Base-by-base conservation (phyloP, 2,797 vertebrate genomes). In the Semotilus atromaculatus region DNA sequence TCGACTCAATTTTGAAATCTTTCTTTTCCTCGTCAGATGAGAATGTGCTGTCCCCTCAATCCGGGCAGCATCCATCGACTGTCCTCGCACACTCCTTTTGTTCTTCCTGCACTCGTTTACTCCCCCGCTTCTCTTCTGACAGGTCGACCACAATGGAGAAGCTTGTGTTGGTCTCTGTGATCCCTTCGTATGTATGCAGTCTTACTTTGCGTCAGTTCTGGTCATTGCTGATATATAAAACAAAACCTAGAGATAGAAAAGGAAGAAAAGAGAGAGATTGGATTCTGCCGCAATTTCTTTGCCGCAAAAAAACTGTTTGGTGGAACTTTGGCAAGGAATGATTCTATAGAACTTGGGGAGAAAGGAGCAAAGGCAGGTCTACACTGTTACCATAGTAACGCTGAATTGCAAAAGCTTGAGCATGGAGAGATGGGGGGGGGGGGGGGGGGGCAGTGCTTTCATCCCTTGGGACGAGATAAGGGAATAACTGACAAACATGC, bases 1-100 rank as follows among this genome's bases (percentile, higher is more conserved):
- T 96, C 94, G 94, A 95, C 94, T 96, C 95, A 92, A 95, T 96
- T 95, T 96, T 95, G 95, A 94, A 94, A 94, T 92, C 94, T 93
- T 95, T 95, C 93, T 93, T 94, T 93, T 94, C 94, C 94, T 93
- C 90, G 94, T 93, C 91, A 94, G 92, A 95, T 95, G 95, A 95
- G 94, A 95, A 95, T 93, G 91, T 92, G 93, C 94, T 94, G 95
- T 93, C 94, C 94, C 94, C 91, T 95, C 93, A 81, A 93, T 93
- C 95, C 93, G 93, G 94, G 95, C 95, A 95, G 95, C 95, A 94
- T 96, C 95, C 95, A 96, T 96, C 94, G 94, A 96, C 95, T 95
- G 94, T 93, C 92, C 91, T 95, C 94, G 91, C 93, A 91, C 88
- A 93, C 94, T 91, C 91, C 91, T 91, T 88, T 29, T 82, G 40